A percentile compares a stretch with the other conserved stretches of the same genome.
Evolutionary conservation across 2,888 invertebrate genomes (phyloP).

Genomic region (Atrina japonica): DNA sequence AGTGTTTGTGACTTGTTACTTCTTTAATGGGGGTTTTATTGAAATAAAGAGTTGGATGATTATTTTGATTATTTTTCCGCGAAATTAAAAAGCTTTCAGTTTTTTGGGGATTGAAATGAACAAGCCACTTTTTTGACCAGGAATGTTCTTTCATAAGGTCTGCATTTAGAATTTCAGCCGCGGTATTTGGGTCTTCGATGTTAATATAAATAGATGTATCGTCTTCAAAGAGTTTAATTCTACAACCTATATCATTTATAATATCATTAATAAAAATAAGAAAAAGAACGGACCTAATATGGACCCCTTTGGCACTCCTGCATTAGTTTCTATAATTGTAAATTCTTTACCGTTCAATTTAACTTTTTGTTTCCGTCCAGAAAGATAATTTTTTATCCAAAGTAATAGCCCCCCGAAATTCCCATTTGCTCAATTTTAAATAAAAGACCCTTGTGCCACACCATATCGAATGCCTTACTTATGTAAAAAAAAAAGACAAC

Average conservation of each 20-base stretch:
- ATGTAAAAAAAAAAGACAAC: no score
- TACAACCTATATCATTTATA: not conserved
- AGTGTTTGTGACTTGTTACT: slow-evolving; percentile 9
- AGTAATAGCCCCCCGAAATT: no score
- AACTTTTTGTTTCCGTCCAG: no score
- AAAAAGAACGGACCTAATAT: no score
- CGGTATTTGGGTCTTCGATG: not conserved
- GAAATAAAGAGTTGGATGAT: not conserved
- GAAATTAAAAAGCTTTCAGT: slow-evolving; percentile 4
- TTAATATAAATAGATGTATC: slow-evolving; percentile 10
- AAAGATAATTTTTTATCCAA: no score
- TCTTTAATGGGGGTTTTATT: not conserved
- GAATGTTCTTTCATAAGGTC: slow-evolving; percentile 2
- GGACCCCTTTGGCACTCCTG: no score
- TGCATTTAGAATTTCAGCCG: not conserved
- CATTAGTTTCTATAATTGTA: no score
- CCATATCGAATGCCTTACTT: no score
- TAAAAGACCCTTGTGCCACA: no score
- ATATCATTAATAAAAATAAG: slow-evolving; percentile 23
- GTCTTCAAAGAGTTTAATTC: slow-evolving; percentile 16
- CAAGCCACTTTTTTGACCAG: slow-evolving; percentile 11
- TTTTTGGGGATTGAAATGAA: slow-evolving; percentile 18
- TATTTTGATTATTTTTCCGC: not conserved
- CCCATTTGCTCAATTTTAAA: no score
- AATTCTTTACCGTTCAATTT: no score